Percentiles rank a stretch among this genome's conserved stretches.
Conservation (phyloP, 2,113 vertebrate genomes). For the Colistium nudipinnis region DNA sequence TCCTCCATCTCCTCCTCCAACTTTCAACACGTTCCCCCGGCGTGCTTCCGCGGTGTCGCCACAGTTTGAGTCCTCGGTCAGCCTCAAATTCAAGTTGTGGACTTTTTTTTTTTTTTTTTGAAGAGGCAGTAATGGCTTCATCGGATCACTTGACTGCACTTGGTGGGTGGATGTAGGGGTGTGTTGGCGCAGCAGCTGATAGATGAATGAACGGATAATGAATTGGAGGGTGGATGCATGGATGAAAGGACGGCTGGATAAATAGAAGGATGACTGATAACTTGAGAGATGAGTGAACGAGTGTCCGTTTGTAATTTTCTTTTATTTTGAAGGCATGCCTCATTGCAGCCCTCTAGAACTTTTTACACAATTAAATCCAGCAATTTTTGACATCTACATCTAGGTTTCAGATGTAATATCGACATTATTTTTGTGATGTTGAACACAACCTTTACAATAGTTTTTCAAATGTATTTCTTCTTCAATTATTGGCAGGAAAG, state of each 20-base stretch:
- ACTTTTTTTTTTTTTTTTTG: constrained; percentile 16
- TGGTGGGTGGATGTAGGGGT: constrained; percentile 24
- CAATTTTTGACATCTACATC: neutral
- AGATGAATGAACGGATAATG: constrained; percentile 39
- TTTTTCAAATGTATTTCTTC: no score
- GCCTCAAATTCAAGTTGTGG: neutral
- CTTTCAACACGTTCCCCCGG: neutral
- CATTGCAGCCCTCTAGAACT: neutral
- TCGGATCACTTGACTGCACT: constrained; percentile 22
- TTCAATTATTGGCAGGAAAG: no score
- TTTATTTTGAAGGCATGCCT: constrained; percentile 32
- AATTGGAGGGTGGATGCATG: constrained; percentile 35
- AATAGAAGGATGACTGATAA: constrained; percentile 54
- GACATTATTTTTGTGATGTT: no score
- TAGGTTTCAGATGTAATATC: no score
- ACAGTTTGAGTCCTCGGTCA: neutral
- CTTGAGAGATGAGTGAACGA: constrained; percentile 38
- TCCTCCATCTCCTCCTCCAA: constrained; percentile 22
- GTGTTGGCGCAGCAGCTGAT: constrained; percentile 35
- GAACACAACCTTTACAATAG: no score
- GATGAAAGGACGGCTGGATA: constrained; percentile 47
- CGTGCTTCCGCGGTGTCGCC: constrained; percentile 7
- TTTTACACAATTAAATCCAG: constrained; percentile 28
- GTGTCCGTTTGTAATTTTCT: constrained; percentile 22
- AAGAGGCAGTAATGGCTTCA: neutral